Evolutionary conservation across 2,797 vertebrate genomes (phyloP), one percentile per base, ranked within the genome.

Genomic region (Rhabdophis nuchalis): DNA sequence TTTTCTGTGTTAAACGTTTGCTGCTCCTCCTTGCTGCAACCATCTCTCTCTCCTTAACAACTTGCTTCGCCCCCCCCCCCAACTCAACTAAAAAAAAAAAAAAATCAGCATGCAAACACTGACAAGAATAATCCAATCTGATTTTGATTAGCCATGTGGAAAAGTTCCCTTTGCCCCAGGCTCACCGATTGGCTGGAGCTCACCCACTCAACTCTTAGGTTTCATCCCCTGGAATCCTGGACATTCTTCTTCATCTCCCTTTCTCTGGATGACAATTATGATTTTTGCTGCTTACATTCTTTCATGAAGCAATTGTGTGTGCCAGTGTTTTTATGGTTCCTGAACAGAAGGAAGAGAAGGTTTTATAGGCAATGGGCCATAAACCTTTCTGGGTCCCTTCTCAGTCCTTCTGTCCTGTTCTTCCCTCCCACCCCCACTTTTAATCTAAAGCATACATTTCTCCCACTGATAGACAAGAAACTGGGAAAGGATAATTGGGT

Each of bases 331-430:
- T 99, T 99, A 99, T 99, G 98, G 98, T 98, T 98, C 98, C 98
- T 98, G 97, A 98, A 98, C 98, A 98, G 98, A 98, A 98, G 98
- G 98, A 98, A 98, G 98, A 97, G 97, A 97, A 98, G 98, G 98
- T 98, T 99, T 99, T 98, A 99, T 98, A 98, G 98, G 98, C 98
- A 97, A 98, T 98, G 98, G 98, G 98, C 98, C 98, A 99, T 99
- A 99, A 99, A 98, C 98, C 97, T 97, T 95, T 94, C 94, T 91
- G 92, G 93, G 94, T 96, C 94, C 92, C 93, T 93, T 82, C 85
- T 88, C 4, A 36, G 87, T 89, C 93, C 52, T 89, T 87, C 88
- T 64, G 86, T 92, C 91, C 91, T 91, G 27, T 92, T 90, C 93
- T 89, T 57, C 10, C 90, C 92, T 25, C 91, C 23, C 92, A 90